Conservation (phyloP, 2,113 vertebrate genomes). For the human (Homo sapiens) region DNA sequence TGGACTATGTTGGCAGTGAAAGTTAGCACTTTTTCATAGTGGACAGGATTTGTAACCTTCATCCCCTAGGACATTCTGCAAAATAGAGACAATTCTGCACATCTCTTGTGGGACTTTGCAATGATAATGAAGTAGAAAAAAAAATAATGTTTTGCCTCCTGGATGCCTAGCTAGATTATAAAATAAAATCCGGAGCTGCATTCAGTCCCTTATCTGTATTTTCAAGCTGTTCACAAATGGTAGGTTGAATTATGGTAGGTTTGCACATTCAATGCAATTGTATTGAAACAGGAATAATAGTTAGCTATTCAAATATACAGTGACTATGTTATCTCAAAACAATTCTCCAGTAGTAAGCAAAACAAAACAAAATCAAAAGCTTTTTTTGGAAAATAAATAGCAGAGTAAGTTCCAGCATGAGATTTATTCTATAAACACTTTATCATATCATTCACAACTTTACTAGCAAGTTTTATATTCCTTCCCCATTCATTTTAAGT, state of each 20-base stretch:
- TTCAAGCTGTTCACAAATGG: constrained; percentile 76
- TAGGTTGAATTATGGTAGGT: not conserved
- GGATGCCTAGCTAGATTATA: constrained; percentile 45
- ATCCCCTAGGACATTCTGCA: constrained; percentile 21
- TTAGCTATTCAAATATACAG: constrained; percentile 59
- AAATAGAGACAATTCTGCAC: constrained; percentile 45
- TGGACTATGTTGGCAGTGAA: not conserved
- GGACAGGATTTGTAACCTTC: constrained; percentile 12
- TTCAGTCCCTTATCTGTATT: constrained; percentile 72
- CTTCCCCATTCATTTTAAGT: not conserved
- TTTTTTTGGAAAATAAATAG: constrained; percentile 39
- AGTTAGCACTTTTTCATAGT: not conserved
- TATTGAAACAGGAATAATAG: not conserved
- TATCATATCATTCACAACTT: constrained; percentile 50
- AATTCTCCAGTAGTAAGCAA: constrained; percentile 52
- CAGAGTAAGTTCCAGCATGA: constrained; percentile 31
- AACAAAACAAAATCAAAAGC: constrained; percentile 9
- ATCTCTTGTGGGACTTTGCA: not conserved
- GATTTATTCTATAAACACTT: constrained; percentile 63
- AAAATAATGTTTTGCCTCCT: constrained; percentile 58
- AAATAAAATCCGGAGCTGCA: constrained; percentile 64
- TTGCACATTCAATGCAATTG: constrained; percentile 52
- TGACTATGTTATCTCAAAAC: constrained; percentile 58
- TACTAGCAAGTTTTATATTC: constrained; percentile 49
- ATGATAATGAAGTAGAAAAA: constrained; percentile 65